Base-by-base conservation (phyloP, 2,888 invertebrate species). In the Tribolium freemani region DNA sequence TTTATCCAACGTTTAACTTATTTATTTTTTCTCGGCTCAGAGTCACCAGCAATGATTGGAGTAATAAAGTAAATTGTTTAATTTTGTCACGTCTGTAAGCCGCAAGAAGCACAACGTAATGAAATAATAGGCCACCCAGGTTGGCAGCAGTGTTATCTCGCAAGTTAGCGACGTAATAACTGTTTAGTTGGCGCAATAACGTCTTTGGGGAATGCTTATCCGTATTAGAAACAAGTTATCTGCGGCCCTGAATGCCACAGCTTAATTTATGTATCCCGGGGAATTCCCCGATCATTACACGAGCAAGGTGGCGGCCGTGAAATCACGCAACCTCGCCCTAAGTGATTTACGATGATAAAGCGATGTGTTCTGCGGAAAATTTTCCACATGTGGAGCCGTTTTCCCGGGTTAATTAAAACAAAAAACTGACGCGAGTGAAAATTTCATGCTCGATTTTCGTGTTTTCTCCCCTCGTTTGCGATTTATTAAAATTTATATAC, bases 141-240 rank as follows among this genome's bases (percentile, higher is more conserved):
- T 38, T 38, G n/a, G 38, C 38, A 38, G 38, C 38, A 38, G 38
- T 38, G 9, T 46, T 60, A 60, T 46, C 46, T 60, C 30, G 26
- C 31, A 30, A 51, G 31, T 50, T 50, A 50, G 11, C 26, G 50
- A 38, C 30, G 13, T 63, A 63, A 63, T 63, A 51, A 46, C 51
- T 50, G 50, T 63, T 63, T 63, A 26, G 63, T 10, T 30, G 63
- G 63, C 20, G 31, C 30, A 31, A 50, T 63, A 10, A 50, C 51
- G 50, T 63, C 63, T 51, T 51, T 2, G 31, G 63, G 63, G 63
- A 38, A 63, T 63, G 63, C 63, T 63, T 63, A 63, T 38, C 63
- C 50, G 51, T 30, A 63, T 63, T 63, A 63, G 63, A 50, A 31
- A 63, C 63, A 50, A 63, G 50, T 63, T 63, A 63, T 63, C 63